Evolutionary conservation across 1,140 invertebrate species (phyloP).

Genomic region (Pogonomyrmex barbatus): DNA sequence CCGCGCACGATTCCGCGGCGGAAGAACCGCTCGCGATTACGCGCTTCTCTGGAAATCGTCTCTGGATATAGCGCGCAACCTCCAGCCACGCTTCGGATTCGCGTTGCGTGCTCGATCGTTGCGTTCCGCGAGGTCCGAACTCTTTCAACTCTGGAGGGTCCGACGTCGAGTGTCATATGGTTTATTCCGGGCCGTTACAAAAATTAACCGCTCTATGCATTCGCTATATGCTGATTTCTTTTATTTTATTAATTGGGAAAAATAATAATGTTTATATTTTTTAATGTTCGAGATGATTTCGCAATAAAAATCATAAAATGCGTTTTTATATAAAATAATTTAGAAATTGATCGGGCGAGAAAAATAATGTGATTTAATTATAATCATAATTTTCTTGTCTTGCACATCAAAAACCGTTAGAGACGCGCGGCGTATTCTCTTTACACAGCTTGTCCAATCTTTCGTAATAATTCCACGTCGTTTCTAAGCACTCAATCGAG

Average conservation of each 20-base stretch:
- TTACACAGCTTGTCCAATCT: background rate
- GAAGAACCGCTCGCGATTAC: slow-evolving; percentile 28
- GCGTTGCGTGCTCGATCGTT: slow-evolving; percentile 19
- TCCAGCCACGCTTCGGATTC: slow-evolving; percentile 19
- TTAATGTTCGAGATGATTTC: background rate
- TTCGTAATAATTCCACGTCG: slow-evolving; percentile 14
- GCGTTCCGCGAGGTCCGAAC: slow-evolving; percentile 2
- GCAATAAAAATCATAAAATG: background rate
- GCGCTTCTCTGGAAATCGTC: slow-evolving; percentile 26
- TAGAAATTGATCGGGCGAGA: background rate
- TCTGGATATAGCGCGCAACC: background rate
- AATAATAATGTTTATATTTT: background rate
- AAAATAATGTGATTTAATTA: background rate
- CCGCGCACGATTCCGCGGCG: slow-evolving; percentile 44
- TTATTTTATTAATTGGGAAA: background rate
- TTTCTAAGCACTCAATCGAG: slow-evolving; percentile 22
- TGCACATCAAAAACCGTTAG: background rate
- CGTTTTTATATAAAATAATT: background rate
- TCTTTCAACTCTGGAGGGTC: slow-evolving; percentile 30
- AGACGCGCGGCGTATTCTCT: background rate
- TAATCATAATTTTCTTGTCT: background rate
- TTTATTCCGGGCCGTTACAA: slow-evolving; percentile 43
- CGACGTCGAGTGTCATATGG: slow-evolving; percentile 52
- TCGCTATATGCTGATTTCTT: background rate
- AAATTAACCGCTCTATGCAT: slow-evolving; percentile 29